Evolutionary conservation across 2,113 vertebrate genomes (phyloP).

Genomic region (Progne subis): DNA sequence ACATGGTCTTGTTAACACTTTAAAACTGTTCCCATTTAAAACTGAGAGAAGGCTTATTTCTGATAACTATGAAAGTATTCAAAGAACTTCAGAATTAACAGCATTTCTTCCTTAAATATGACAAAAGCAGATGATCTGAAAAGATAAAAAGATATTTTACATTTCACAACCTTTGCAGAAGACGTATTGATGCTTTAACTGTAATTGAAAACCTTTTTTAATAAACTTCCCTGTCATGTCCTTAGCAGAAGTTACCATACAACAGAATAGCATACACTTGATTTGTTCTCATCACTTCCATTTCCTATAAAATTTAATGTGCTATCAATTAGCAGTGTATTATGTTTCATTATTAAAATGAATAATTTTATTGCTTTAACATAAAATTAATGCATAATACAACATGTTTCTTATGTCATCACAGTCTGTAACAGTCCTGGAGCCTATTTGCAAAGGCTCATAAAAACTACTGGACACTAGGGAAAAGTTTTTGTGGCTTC

Average conservation of each 20-base stretch:
- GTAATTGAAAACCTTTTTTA: neutral
- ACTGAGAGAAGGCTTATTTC: neutral
- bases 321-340: neutral
- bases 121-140: neutral
- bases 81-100: neutral
- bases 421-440: neutral
- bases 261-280: neutral
- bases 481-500: conserved; percentile 8
- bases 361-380: neutral
- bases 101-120: neutral
- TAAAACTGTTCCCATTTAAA: neutral
- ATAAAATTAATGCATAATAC: neutral
- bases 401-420: neutral
- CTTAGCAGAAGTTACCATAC: neutral
- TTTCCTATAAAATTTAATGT: conserved; percentile 1
- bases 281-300: neutral
- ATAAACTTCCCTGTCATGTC: neutral
- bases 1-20: neutral
- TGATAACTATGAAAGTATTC: neutral
- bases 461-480: conserved; percentile 6
- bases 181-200: neutral
- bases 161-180: neutral
- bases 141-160: neutral
- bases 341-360: conserved; percentile 42
- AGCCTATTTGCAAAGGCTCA: neutral